Evolutionary conservation across 2,888 invertebrate genomes (phyloP).

Genomic region (Drosophila anomalata): DNA sequence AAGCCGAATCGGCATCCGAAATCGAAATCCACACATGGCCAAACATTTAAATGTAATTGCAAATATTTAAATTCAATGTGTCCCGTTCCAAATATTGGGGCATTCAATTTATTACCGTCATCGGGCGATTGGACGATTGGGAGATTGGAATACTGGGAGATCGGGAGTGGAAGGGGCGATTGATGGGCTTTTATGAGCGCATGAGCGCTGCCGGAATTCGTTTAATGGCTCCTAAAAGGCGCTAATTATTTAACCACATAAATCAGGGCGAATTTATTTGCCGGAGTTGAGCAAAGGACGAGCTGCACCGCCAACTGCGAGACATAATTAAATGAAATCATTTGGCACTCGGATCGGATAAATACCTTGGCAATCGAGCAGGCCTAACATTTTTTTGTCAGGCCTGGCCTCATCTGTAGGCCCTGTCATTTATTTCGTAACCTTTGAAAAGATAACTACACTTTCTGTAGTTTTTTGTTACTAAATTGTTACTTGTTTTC

Average conservation of each 20-base stretch:
- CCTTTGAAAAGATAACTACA: background rate
- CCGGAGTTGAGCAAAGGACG: slow-evolving; percentile 1
- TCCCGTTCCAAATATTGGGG: slow-evolving; percentile 34
- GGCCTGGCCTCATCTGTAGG: background rate
- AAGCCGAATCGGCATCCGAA: slow-evolving; percentile 16
- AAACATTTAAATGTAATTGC: slow-evolving; percentile 76
- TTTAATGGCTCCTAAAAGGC: slow-evolving; percentile 42
- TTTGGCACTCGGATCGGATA: background rate
- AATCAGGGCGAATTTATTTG: slow-evolving; percentile 30
- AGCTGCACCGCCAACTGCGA: background rate
- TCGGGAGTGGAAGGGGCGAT: slow-evolving; percentile 5
- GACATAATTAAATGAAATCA: slow-evolving; percentile 4
- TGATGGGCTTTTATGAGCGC: slow-evolving; percentile 25
- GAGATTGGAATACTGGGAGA: slow-evolving; percentile 1
- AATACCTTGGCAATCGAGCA: background rate
- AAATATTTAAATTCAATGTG: slow-evolving; percentile 71
- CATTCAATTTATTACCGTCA: slow-evolving; percentile 44
- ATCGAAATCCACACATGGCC: slow-evolving; percentile 40
- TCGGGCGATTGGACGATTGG: slow-evolving; percentile 6
- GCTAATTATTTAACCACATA: slow-evolving; percentile 48
- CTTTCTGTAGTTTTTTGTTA: background rate
- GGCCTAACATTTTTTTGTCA: too few relatives aligned
- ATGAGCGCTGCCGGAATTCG: slow-evolving; percentile 15
- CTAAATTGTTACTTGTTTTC: background rate
- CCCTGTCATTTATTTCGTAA: background rate